Evolutionary conservation across 1,140 invertebrate genomes (phyloP).

Genomic region (Oryzaephilus surinamensis): DNA sequence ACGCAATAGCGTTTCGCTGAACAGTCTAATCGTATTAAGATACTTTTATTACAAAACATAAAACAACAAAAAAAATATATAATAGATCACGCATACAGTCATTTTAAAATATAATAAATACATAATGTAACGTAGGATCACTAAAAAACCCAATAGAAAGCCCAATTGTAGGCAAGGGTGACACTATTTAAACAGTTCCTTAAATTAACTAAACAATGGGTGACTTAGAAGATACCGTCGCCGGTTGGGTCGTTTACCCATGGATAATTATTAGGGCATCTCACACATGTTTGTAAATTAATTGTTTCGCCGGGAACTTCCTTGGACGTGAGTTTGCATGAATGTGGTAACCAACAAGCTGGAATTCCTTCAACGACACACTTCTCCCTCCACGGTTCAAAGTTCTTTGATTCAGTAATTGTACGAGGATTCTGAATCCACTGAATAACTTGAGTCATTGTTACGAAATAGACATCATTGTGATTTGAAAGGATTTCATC

Average conservation of each 20-base stretch:
- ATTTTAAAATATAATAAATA: slow-evolving; percentile 28
- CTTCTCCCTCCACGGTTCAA: slow-evolving; percentile 91
- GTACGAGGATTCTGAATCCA: slow-evolving; percentile 92
- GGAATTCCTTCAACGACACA: slow-evolving; percentile 68
- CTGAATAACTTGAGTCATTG: slow-evolving; percentile 94
- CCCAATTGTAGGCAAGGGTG: slow-evolving; percentile 12
- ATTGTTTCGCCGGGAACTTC: slow-evolving; percentile 88
- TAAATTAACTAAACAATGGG: slow-evolving; percentile 12
- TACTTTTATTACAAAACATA: slow-evolving; percentile 23
- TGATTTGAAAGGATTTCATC: slow-evolving; percentile 80
- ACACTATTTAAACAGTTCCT: slow-evolving; percentile 17
- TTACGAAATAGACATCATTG: slow-evolving; percentile 93
- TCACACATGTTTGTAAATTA: slow-evolving; percentile 83
- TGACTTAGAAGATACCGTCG: slow-evolving; percentile 56
- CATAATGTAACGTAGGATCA: slow-evolving; percentile 27
- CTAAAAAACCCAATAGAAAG: slow-evolving; percentile 16
- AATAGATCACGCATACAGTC: slow-evolving; percentile 31
- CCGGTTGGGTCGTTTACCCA: slow-evolving; percentile 89
- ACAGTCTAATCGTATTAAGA: slow-evolving; percentile 27
- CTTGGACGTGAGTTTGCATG: slow-evolving; percentile 82
- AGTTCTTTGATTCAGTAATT: slow-evolving; percentile 74
- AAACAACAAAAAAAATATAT: no score
- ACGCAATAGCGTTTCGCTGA: slow-evolving; percentile 12
- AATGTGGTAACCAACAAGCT: slow-evolving; percentile 78
- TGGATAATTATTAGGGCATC: slow-evolving; percentile 89